A percentile compares a stretch with the other conserved stretches of the same genome.
Evolutionary conservation across 1,140 invertebrate genomes (phyloP).

Genomic region (Drosophila sproati): DNA sequence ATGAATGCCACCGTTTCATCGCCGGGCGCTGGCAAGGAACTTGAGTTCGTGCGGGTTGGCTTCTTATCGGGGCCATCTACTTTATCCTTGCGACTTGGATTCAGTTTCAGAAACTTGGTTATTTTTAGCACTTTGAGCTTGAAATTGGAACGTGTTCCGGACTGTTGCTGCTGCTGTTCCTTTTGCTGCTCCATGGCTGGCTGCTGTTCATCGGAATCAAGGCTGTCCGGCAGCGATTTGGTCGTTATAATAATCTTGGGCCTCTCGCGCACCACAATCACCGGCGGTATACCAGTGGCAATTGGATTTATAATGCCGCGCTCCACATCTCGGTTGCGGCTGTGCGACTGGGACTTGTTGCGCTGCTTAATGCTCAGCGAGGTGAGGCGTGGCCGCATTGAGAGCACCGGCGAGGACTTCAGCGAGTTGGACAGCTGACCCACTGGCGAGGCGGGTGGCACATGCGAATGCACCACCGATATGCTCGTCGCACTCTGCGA

Average conservation of each 20-base stretch:
- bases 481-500: constrained; percentile 83
- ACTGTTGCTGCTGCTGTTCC: constrained; percentile 14
- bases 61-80: constrained; percentile 34
- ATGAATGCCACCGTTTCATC: constrained; percentile 72
- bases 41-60: constrained; percentile 8
- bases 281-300: constrained; percentile 61
- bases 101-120: constrained; percentile 86
- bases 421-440: constrained; percentile 79
- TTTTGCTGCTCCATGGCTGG: constrained; percentile 63
- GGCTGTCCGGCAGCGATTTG: constrained; percentile 91
- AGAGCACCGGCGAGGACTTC: constrained; percentile 83
- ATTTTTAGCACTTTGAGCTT: constrained; percentile 88
- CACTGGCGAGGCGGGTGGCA: constrained; percentile 81
- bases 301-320: constrained; percentile 70
- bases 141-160: constrained; percentile 84
- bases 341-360: constrained; percentile 71
- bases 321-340: constrained; percentile 63
- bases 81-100: constrained; percentile 13
- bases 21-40: constrained; percentile 16
- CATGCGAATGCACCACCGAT: constrained; percentile 78
- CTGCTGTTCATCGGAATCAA: constrained; percentile 90
- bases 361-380: constrained; percentile 83
- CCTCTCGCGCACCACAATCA: constrained; percentile 76
- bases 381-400: constrained; percentile 77
- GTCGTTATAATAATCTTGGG: constrained; percentile 87